Percentiles rank a stretch among this genome's conserved stretches.
Conservation (phyloP, 2,888 invertebrate species). For the Ctenicera cuprea region DNA sequence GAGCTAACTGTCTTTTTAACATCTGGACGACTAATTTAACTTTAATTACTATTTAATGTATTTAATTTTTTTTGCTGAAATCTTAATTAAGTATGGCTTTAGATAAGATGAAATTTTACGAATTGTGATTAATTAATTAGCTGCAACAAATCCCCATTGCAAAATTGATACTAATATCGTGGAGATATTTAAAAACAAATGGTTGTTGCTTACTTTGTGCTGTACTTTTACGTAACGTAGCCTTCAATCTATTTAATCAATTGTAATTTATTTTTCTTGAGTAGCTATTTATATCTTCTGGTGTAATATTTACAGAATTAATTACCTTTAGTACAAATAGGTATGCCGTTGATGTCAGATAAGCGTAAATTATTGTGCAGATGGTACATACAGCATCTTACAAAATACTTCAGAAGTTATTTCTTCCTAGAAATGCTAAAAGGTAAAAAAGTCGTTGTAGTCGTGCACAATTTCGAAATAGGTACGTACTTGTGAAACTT, state of each 20-base stretch:
- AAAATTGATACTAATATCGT: neutral
- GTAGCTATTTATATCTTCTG: constrained; percentile 32
- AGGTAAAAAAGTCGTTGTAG: no score
- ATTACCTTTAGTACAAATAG: constrained; percentile 25
- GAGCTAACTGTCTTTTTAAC: neutral
- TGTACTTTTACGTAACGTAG: constrained; percentile 32
- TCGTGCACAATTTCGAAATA: no score
- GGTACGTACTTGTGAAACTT: no score
- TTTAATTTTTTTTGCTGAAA: neutral
- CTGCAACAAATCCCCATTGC: no score
- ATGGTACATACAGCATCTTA: constrained; percentile 1
- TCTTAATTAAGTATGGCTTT: neutral
- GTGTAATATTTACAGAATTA: constrained; percentile 34
- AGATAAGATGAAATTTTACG: no score
- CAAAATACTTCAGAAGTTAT: neutral
- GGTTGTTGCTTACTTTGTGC: neutral
- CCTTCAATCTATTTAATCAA: constrained; percentile 37
- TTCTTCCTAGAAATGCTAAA: no score
- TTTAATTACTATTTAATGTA: neutral
- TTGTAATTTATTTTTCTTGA: constrained; percentile 39
- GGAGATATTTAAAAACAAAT: neutral
- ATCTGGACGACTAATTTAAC: neutral
- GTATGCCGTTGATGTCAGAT: neutral
- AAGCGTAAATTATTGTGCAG: constrained; percentile 3
- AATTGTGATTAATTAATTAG: no score